Base-by-base conservation (phyloP, 2,888 invertebrate genomes). In the Trissonchulus sp. region DNA sequence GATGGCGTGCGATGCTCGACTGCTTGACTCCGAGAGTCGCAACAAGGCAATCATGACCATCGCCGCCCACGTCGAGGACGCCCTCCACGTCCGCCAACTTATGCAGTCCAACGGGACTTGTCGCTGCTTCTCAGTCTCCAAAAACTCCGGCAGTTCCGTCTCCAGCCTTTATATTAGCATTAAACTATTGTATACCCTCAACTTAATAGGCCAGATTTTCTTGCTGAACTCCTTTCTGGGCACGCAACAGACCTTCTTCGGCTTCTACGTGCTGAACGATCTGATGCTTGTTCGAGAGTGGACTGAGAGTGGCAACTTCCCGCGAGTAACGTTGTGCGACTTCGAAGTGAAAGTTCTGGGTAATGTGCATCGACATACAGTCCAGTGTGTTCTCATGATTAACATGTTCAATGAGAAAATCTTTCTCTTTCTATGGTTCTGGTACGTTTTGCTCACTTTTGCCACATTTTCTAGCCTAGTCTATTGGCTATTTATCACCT, bases 291-390 rank as follows among this genome's bases (percentile, higher is more conserved):
- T 83, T 23, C 77, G 82, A n/a, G 83, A 84, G 75, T 83, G 83
- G 83, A 81, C 82, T 74, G 83, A 83, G 74, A 80, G 80, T 3
- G 75, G 75, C 33, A 48, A 75, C 60, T 75, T 83, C 63, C 82
- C 83, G 1, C 78, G 84, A 31, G 83, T 83, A 3, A 83, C 83
- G 23, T 76, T 83, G n/a, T 83, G 83, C 76, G 83, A 83, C 75
- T 84, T 83, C 76, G 84, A 84, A 79, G 83, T 83, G 23, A 83
- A 83, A 77, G 83, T 82, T 63, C 79, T 83, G 0, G 83, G 83
- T 60, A 83, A 83, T 77, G 83, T 83, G 37, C 82, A 83, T 76
- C 77, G 82, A 35, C 83, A 83, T 76, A 83, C 83, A 1, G 83
- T 83, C 2, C 82, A 83, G 74, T 83, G 83, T 77, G 83, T 83